Conservation (phyloP, 2,888 invertebrate genomes). For the Baccha elongata region DNA sequence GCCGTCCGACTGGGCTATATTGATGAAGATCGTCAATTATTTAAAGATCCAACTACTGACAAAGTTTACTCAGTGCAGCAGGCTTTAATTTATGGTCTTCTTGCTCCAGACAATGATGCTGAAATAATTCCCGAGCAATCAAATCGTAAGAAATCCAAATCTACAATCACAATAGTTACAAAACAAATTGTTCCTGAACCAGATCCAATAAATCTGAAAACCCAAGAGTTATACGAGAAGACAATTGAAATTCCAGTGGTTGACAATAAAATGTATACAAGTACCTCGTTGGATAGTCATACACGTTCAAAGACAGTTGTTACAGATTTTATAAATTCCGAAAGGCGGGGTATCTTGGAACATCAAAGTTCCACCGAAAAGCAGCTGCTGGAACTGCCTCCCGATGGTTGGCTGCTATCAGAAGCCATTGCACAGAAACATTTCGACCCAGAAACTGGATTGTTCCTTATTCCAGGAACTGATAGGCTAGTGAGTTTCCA, state of each 20-base stretch:
- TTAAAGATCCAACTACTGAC: slow-evolving; percentile 89
- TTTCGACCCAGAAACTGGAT: slow-evolving; percentile 92
- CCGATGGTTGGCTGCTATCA: slow-evolving; percentile 91
- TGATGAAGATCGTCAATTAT: slow-evolving; percentile 89
- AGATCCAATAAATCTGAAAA: slow-evolving; percentile 79
- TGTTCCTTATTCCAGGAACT: slow-evolving; percentile 93
- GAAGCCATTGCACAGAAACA: slow-evolving; percentile 92
- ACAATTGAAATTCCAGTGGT: slow-evolving; percentile 80
- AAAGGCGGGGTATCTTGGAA: slow-evolving; percentile 82
- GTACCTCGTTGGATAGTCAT: slow-evolving; percentile 77
- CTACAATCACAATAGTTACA: slow-evolving; percentile 85
- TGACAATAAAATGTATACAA: slow-evolving; percentile 65
- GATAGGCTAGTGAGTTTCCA: slow-evolving; percentile 92
- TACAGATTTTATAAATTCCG: slow-evolving; percentile 82
- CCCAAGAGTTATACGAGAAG: slow-evolving; percentile 79
- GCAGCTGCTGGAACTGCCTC: slow-evolving; percentile 90
- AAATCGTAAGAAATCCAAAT: slow-evolving; percentile 81
- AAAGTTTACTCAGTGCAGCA: slow-evolving; percentile 89
- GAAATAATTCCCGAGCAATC: slow-evolving; percentile 83
- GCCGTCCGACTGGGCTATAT: slow-evolving; percentile 90
- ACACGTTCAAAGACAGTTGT: slow-evolving; percentile 82
- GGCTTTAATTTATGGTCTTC: slow-evolving; percentile 89
- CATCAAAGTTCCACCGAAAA: slow-evolving; percentile 84
- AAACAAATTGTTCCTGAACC: slow-evolving; percentile 82
- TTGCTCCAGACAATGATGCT: slow-evolving; percentile 85